Evolutionary conservation across 2,888 invertebrate genomes (phyloP), one percentile per base, ranked within the genome.

Genomic region (Chirona hameri): DNA sequence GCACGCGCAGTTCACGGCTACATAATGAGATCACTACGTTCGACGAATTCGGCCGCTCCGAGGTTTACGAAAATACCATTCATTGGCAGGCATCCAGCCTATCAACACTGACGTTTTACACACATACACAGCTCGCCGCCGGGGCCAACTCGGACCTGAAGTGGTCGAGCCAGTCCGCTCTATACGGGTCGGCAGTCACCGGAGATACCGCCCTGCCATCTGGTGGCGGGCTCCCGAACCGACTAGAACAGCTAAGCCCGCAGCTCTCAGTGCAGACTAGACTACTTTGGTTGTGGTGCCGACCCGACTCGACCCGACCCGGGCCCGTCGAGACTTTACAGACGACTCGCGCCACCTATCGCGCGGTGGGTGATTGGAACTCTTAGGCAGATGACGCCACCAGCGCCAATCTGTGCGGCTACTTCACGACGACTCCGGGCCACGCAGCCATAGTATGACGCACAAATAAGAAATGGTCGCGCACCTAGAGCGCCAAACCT

Each of bases 261-360:
- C 60, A 0, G 60, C 60, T 14, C 5, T 72, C 31, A 15, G 39
- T 31, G 72, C 4, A 31, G 72, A 72, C 76, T 76, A 76, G 76
- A 76, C 76, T 76, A 76, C 76, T 76, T 76, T 76, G 76, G 76
- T 76, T 18, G 72, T 39, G 46, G 76, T 39, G 21, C 72, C 72
- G 14, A 14, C 15, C 29, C 29, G 69, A 29, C 29, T 2, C 12
- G 12, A 4, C 29, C 12, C 65, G 27, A 27, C 65, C 65, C 27
- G 27, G 27, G 4, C 27, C 10, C 2, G 29, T 0, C 60, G n/a
- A 9, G 60, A 60, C 60, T 21, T 10, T 60, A n/a, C n/a, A 9
- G n/a, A 10, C 60, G 4, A 10, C 60, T 5, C 9, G 60, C 9
- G 60, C 10, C 60, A 10, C n/a, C 60, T 60, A 60, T 3, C 10